Evolutionary conservation across 2,888 invertebrate species (phyloP).

Genomic region (Nephrotoma flavescens): DNA sequence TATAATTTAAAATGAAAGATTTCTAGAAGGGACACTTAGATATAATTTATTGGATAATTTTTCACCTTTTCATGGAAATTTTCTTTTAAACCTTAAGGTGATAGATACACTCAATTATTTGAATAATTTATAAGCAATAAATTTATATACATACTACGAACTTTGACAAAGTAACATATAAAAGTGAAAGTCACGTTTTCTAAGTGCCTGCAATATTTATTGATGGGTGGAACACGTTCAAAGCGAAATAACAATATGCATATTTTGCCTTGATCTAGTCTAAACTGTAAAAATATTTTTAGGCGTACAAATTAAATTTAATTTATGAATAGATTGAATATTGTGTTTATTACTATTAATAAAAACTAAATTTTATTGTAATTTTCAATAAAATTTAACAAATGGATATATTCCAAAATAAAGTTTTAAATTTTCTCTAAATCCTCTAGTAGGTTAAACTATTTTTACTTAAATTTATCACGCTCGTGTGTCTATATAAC

Average conservation of each 20-base stretch:
- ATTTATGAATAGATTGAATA: neutral
- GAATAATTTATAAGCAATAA: neutral
- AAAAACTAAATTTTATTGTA: too few relatives aligned
- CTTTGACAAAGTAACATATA: neutral
- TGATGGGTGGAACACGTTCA: neutral
- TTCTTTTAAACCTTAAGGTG: neutral
- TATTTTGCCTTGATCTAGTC: neutral
- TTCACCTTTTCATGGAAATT: neutral
- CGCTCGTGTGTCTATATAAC: neutral
- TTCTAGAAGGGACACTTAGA: neutral
- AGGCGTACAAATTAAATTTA: neutral
- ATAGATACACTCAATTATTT: neutral
- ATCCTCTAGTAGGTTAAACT: too few relatives aligned
- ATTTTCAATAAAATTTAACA: too few relatives aligned
- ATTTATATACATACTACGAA: neutral
- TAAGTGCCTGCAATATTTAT: neutral
- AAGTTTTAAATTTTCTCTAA: too few relatives aligned
- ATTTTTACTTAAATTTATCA: too few relatives aligned
- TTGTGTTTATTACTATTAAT: too few relatives aligned
- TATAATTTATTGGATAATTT: neutral
- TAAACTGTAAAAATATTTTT: neutral
- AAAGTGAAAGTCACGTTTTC: neutral
- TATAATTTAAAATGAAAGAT: neutral
- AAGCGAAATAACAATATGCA: neutral
- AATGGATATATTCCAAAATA: too few relatives aligned